These are phyloP conservation scores for Diglossa cyanea DNA, from an alignment of 2,797 vertebrate genomes.

Conservation along the genomic window DNA sequence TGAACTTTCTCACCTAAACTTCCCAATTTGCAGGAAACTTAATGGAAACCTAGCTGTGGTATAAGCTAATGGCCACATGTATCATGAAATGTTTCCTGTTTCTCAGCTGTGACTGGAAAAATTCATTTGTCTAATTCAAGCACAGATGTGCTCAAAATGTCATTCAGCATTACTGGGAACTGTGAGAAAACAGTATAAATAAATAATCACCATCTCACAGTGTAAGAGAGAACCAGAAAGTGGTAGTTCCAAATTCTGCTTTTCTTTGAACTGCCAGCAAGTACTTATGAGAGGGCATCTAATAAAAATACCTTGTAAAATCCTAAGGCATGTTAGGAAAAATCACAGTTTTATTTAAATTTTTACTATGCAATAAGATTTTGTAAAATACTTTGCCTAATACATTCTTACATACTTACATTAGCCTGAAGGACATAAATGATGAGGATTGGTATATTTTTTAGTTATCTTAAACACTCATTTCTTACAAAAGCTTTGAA, in stretches of 20 bases:
- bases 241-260: not conserved
- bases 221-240: not conserved
- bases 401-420: not conserved
- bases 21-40: not conserved
- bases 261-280: not conserved
- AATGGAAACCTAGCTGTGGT: not conserved
- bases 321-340: not conserved
- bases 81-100: not conserved
- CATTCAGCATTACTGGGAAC: constrained; percentile 9
- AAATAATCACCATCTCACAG: not conserved
- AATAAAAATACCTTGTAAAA: not conserved
- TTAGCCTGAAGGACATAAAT: not conserved
- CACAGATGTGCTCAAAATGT: constrained; percentile 52
- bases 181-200: constrained; percentile 28
- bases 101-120: not conserved
- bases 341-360: not conserved
- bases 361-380: not conserved
- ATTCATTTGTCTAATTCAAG: not conserved
- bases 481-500: not conserved
- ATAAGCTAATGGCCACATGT: not conserved
- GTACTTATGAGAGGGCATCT: not conserved
- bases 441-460: not conserved
- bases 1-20: not conserved
- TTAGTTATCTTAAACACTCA: not conserved
- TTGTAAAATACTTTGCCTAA: not conserved